These are phyloP conservation scores for Polydrusus pterygomalis DNA, from an alignment of 2,888 invertebrate genomes.

Conservation along the genomic window DNA sequence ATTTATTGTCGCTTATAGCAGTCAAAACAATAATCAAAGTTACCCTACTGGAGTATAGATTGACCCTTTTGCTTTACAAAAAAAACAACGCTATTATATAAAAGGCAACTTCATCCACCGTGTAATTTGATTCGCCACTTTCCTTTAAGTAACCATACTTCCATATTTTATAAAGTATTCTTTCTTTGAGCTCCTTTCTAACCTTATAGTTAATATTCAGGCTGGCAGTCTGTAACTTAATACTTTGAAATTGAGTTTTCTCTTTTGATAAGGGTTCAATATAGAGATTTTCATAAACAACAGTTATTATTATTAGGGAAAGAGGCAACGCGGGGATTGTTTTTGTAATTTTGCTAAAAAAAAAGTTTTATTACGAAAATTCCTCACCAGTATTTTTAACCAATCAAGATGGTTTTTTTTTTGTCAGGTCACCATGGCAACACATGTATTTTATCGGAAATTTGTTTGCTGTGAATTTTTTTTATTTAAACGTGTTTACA, in stretches of 20 bases:
- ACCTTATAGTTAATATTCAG: slow-evolving; percentile 17
- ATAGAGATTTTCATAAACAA: slow-evolving; percentile 15
- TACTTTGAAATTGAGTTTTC: slow-evolving; percentile 21
- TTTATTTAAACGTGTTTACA: too few relatives aligned
- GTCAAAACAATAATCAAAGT: too few relatives aligned
- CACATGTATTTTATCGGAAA: too few relatives aligned
- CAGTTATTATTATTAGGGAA: neutral
- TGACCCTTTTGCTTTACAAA: neutral
- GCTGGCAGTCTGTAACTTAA: slow-evolving; percentile 8
- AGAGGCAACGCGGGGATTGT: neutral
- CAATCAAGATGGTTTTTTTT: too few relatives aligned
- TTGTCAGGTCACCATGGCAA: too few relatives aligned
- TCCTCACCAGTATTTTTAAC: too few relatives aligned
- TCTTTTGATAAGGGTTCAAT: slow-evolving; percentile 15
- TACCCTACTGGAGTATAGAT: neutral
- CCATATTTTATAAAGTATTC: slow-evolving; percentile 8
- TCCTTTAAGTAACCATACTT: slow-evolving; percentile 11
- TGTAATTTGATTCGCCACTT: slow-evolving; percentile 16
- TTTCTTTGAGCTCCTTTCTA: slow-evolving; percentile 9
- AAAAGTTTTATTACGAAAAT: too few relatives aligned
- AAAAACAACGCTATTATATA: slow-evolving; percentile 6
- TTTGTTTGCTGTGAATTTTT: too few relatives aligned
- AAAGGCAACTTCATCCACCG: slow-evolving; percentile 7
- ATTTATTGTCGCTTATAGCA: too few relatives aligned
- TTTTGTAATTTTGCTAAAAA: too few relatives aligned